These are phyloP conservation scores for Parotocinclus haroldoi DNA, from an alignment of 2,797 vertebrate species.

Conservation along the genomic window DNA sequence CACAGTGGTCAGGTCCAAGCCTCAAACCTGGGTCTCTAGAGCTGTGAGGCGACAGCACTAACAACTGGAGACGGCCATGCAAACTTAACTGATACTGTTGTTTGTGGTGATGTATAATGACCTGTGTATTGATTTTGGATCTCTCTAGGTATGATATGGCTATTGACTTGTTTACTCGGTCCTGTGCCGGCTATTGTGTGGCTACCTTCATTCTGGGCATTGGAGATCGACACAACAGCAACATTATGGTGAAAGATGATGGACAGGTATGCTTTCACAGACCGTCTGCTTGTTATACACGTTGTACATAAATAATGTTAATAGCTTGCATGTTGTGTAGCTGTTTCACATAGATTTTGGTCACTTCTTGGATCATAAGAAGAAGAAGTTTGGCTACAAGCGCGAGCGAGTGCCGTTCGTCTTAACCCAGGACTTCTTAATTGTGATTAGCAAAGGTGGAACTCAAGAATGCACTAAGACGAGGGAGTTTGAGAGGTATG, in stretches of 20 bases:
- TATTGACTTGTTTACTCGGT: conserved; percentile 80
- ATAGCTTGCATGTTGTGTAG: conserved; percentile 48
- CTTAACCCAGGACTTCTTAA: conserved; percentile 81
- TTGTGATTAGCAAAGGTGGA: conserved; percentile 83
- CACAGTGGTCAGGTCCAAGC: too few relatives aligned
- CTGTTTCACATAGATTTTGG: conserved; percentile 83
- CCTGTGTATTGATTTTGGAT: not conserved
- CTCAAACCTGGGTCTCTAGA: too few relatives aligned
- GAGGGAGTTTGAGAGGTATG: conserved; percentile 81
- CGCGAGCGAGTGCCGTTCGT: conserved; percentile 83
- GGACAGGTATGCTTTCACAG: conserved; percentile 68
- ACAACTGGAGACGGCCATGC: not conserved
- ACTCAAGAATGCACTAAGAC: conserved; percentile 80
- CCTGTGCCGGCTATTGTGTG: conserved; percentile 82
- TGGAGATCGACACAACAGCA: conserved; percentile 82
- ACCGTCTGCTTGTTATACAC: not conserved
- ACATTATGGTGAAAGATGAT: conserved; percentile 85
- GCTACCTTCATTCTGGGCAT: conserved; percentile 83
- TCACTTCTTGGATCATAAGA: conserved; percentile 84
- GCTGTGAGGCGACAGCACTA: too few relatives aligned
- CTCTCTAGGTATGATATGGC: conserved; percentile 73
- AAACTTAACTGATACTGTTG: not conserved
- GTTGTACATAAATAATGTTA: not conserved
- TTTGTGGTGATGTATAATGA: not conserved
- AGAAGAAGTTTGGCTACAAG: conserved; percentile 86